Base-by-base conservation (phyloP, 2,113 vertebrate species). In the Jacana jacana region DNA sequence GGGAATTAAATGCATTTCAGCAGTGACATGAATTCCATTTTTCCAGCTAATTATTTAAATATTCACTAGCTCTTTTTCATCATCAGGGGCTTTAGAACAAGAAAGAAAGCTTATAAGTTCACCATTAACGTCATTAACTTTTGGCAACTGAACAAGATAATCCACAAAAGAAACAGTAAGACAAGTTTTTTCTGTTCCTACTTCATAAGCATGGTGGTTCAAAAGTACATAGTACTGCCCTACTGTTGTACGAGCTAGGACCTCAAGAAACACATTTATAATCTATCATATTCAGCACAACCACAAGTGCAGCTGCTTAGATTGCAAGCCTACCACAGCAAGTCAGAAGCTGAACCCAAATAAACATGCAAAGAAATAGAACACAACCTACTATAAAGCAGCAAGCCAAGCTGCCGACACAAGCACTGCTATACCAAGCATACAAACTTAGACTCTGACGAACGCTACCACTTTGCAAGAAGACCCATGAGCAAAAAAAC, bases 321-420 rank as follows among this genome's bases (percentile, higher is more conserved):
- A 44, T 1, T 30, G 14, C 33, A 81, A 89, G 7, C 15, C 69
- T 20, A n/a, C 27, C 19, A 11, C 11, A 42, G 24, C 27, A 13
- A 33, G 7, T 8, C 37, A 16, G 84, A 35, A 44, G 35, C 65
- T 4, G 11, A 72, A 33, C 24, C 15, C 64, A 58, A 35, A 22
- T 6, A 58, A 71, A 39, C 0, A 49, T 0, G 1, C 23, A 44
- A 16, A n/a, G 13, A 39, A 49, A 16, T 23, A 54, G 6, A 25
- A 6, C 7, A 51, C 27, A 17, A 13, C 14, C 31, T 31, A 5
- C 9, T 4, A 3, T 1, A 25, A 51, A 69, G 51, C 66, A 58
- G 19, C 4, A 10, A 30, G 10, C 28, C 42, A 17, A n/a, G n/a
- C n/a, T n/a, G n/a, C 14, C 40, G 22, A n/a, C 25, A 8, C 44